Evolutionary conservation across 2,113 vertebrate species (phyloP), one percentile per base, ranked within the genome.

Genomic region (Mormoops blainvillei): DNA sequence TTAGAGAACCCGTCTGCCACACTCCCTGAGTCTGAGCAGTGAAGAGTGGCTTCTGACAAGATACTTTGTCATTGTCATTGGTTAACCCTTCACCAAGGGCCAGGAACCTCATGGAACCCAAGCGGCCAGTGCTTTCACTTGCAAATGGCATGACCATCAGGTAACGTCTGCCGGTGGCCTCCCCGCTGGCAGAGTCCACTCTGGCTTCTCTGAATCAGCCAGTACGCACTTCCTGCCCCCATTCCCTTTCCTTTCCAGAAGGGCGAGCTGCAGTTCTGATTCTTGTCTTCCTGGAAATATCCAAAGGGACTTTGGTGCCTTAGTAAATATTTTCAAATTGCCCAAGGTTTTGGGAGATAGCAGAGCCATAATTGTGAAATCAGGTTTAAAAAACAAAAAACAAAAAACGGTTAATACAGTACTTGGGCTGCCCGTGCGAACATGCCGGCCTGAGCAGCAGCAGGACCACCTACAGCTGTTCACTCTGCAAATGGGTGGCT

Each of bases 311-410:
- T 97, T 96, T 96, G 84, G 24, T 87, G 50, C 58, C 18, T 95
- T 87, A 31, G 86, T 97, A 97, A 89, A 96, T 97, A 97, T 95
- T 97, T 97, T 88, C 52, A 78, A 28, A 93, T 97, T 97, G 95
- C 91, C 84, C 74, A 97, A 97, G 83, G 33, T 89, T 91, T 74
- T 20, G 81, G 70, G 56, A 86, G 78, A 86, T 71, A 95, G 54
- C 77, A 92, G 68, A 86, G 8, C 52, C 52, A 12, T 89, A 63
- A 33, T 96, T 97, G 95, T 95, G 95, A 96, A 97, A 97, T 96
- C 85, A 41, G 38, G 6, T 88, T 81, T 33, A 9, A 74, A 31
- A 87, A 85, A n/a, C n/a, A n/a, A n/a, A n/a, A n/a, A n/a, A n/a
- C n/a, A n/a, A n/a, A 85, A 86, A 89, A 76, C 3, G n/a, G 73